These are phyloP conservation scores for Drosophila nasuta DNA, from an alignment of 1,140 invertebrate species.

Conservation along the genomic window DNA sequence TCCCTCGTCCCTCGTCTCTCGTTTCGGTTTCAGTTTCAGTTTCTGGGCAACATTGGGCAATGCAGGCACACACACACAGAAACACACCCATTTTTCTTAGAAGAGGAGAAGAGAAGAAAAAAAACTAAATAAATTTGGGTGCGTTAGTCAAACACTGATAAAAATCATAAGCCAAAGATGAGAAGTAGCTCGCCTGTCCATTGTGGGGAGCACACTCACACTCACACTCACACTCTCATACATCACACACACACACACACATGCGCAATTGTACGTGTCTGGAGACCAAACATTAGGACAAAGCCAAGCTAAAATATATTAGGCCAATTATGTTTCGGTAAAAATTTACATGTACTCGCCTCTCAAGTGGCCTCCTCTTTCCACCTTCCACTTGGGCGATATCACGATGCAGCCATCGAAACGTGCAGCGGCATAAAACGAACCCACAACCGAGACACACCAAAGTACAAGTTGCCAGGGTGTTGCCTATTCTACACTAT, in stretches of 20 bases:
- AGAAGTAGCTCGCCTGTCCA: constrained; percentile 14
- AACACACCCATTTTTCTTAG: constrained; percentile 69
- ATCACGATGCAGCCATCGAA: constrained; percentile 68
- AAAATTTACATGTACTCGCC: constrained; percentile 69
- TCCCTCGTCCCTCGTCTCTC: background rate
- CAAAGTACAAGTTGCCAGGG: constrained; percentile 16
- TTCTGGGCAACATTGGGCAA: constrained; percentile 59
- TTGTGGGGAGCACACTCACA: constrained; percentile 2
- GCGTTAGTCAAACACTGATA: constrained; percentile 79
- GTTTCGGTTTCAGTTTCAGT: constrained; percentile 2
- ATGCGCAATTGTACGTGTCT: constrained; percentile 54
- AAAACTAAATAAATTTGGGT: constrained; percentile 55
- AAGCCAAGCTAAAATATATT: constrained; percentile 70
- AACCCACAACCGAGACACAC: constrained; percentile 15
- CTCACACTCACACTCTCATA: background rate
- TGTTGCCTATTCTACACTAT: background rate
- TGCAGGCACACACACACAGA: constrained; percentile 2
- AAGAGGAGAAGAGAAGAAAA: constrained; percentile 20
- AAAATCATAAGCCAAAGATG: constrained; percentile 67
- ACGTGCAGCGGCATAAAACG: constrained; percentile 71
- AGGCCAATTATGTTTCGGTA: constrained; percentile 73
- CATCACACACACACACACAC: background rate
- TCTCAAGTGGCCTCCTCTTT: constrained; percentile 56
- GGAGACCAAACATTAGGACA: constrained; percentile 42
- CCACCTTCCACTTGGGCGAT: constrained; percentile 28